Conservation (phyloP, 2,888 invertebrate species). For the Tryphoninae sp. region DNA sequence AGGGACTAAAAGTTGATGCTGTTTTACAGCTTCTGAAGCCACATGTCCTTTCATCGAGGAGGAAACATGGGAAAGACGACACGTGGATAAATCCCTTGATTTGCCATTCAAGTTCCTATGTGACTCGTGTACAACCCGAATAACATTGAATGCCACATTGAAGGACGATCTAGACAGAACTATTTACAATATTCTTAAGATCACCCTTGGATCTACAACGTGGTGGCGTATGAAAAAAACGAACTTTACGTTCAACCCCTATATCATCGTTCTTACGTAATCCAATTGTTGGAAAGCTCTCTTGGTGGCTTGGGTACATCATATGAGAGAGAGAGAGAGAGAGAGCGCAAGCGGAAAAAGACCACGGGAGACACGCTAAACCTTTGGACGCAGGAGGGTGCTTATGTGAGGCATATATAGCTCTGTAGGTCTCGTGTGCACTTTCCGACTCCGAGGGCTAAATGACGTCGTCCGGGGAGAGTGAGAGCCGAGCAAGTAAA, state of each 20-base stretch:
- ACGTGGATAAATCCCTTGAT: conserved; percentile 40
- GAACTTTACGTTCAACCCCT: conserved; percentile 52
- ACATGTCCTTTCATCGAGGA: conserved; percentile 5
- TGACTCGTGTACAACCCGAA: conserved; percentile 27
- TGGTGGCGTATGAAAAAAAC: background rate
- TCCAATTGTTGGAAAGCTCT: conserved; percentile 63
- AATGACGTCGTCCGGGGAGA: conserved; percentile 61
- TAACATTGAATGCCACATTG: background rate
- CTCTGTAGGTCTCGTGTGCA: conserved; percentile 55
- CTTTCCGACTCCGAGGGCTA: conserved; percentile 59
- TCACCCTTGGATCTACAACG: background rate
- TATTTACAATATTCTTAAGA: background rate
- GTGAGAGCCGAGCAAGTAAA: conserved; percentile 38
- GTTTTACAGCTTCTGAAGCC: background rate
- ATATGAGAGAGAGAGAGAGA: conserved; percentile 22
- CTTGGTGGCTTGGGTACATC: conserved; percentile 58
- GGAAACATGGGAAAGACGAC: background rate
- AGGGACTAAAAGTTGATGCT: conserved; percentile 17
- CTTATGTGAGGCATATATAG: conserved; percentile 33
- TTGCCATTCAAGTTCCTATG: conserved; percentile 23
- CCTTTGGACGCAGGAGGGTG: conserved; percentile 49
- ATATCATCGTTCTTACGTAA: conserved; percentile 61
- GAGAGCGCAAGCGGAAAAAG: background rate
- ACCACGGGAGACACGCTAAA: conserved; percentile 18
- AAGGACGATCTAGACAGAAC: background rate